phyloP scores from a whole-genome alignment of 2,113 vertebrate genomes.

The Lampris megalopsis region DNA sequence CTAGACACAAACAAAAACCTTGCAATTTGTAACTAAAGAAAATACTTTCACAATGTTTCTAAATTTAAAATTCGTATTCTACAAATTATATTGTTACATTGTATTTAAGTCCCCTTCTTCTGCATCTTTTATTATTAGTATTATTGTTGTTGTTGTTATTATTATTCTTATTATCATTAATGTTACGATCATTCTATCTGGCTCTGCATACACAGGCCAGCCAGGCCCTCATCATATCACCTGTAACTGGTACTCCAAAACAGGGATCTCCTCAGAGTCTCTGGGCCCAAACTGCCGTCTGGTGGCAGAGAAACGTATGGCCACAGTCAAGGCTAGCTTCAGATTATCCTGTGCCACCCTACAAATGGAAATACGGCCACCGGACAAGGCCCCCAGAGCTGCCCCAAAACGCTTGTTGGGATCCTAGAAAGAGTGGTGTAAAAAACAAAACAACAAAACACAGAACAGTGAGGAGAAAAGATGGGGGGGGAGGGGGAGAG shows the following conservation, averaged over 20 bases:
- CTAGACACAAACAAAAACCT: too few relatives aligned
- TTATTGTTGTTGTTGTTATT: too few relatives aligned
- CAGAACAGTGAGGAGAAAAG: background rate
- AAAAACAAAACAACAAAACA: background rate
- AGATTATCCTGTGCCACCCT: slow-evolving; percentile 80
- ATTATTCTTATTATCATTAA: too few relatives aligned
- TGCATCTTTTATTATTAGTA: too few relatives aligned
- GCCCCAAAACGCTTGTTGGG: slow-evolving; percentile 85
- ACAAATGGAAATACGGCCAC: slow-evolving; percentile 83
- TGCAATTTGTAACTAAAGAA: too few relatives aligned
- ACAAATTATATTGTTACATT: too few relatives aligned
- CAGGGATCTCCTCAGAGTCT: slow-evolving; percentile 87
- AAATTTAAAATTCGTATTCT: too few relatives aligned
- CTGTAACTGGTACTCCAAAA: slow-evolving; percentile 94
- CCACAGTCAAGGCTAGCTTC: slow-evolving; percentile 88
- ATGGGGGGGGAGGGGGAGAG: background rate
- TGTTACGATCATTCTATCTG: too few relatives aligned
- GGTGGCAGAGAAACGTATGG: slow-evolving; percentile 91
- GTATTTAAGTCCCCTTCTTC: too few relatives aligned
- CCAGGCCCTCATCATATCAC: slow-evolving; percentile 60
- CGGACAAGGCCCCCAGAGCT: slow-evolving; percentile 86
- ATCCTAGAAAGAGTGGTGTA: slow-evolving; percentile 75
- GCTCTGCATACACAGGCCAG: too few relatives aligned
- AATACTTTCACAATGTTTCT: too few relatives aligned
- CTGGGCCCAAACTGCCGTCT: slow-evolving; percentile 92